A percentile compares a stretch with the other conserved stretches of the same genome.
Conservation (phyloP, 92 coral and sea anemone species). For the Palythoa grandiflora region DNA sequence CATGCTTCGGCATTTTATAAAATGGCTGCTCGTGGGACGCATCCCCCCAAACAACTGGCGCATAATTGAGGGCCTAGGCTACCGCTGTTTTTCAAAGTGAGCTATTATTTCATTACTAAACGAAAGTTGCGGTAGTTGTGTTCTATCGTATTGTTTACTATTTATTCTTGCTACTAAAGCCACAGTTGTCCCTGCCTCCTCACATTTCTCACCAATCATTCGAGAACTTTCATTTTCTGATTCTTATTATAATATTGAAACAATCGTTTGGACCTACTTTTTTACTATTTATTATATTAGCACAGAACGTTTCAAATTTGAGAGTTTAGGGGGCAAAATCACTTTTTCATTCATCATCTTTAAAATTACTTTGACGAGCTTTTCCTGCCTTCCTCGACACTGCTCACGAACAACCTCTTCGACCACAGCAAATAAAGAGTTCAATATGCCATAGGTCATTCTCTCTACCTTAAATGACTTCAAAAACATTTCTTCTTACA, state of each 20-base stretch:
- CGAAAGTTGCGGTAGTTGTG: neutral
- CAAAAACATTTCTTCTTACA: neutral
- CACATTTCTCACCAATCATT: neutral
- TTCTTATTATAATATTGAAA: neutral
- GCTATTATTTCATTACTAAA: slow-evolving; percentile 12
- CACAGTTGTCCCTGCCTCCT: neutral
- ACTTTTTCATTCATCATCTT: neutral
- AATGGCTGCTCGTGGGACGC: too few species aligned
- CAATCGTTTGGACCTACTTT: neutral
- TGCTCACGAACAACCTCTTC: neutral
- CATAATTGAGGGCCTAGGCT: too few species aligned
- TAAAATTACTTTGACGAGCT: neutral
- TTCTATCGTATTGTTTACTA: neutral
- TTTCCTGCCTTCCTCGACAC: slow-evolving; percentile 3
- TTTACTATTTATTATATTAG: neutral
- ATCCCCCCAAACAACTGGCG: too few species aligned
- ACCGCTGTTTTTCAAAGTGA: too few species aligned
- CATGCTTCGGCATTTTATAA: too few species aligned
- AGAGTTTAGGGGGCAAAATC: neutral
- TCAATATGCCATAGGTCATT: neutral
- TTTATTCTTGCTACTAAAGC: neutral
- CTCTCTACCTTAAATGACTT: neutral
- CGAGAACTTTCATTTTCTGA: neutral
- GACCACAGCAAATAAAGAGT: neutral
- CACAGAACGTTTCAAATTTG: slow-evolving; percentile 19